These are phyloP conservation scores for Pseudomyrmex flavicornis DNA, from an alignment of 1,140 invertebrate genomes.

Conservation along the genomic window DNA sequence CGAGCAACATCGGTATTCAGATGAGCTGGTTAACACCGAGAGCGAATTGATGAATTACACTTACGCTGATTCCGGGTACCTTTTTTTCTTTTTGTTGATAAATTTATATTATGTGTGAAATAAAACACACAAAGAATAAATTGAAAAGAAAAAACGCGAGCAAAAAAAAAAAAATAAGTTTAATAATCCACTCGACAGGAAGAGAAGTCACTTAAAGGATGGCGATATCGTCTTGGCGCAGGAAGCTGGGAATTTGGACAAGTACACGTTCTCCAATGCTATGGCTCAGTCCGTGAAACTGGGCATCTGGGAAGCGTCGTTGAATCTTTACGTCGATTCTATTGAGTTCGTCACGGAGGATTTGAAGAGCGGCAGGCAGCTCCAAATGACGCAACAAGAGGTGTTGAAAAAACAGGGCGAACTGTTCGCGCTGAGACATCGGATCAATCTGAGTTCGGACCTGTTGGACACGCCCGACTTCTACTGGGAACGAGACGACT, in stretches of 20 bases:
- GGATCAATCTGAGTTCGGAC: constrained; percentile 97
- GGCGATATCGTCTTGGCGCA: constrained; percentile 85
- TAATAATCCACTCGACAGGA: constrained; percentile 69
- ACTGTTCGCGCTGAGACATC: constrained; percentile 94
- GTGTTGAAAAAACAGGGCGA: constrained; percentile 96
- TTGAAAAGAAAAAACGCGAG: not conserved
- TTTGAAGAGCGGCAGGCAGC: constrained; percentile 89
- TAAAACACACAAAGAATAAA: not conserved
- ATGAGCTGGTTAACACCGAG: constrained; percentile 90
- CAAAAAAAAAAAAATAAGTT: not conserved
- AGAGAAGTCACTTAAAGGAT: constrained; percentile 83
- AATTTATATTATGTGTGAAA: not conserved
- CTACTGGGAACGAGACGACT: constrained; percentile 97
- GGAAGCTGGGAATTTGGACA: constrained; percentile 87
- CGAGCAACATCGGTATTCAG: constrained; percentile 89
- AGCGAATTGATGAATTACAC: constrained; percentile 93
- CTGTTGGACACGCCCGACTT: constrained; percentile 97
- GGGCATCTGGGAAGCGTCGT: constrained; percentile 95
- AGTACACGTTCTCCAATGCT: constrained; percentile 95
- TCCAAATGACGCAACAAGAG: constrained; percentile 89
- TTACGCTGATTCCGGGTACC: constrained; percentile 87
- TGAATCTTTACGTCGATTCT: constrained; percentile 93
- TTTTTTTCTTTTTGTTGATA: not conserved
- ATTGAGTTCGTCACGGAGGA: constrained; percentile 93
- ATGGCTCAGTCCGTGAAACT: constrained; percentile 96